Evolutionary conservation across 1,140 invertebrate genomes (phyloP).

Genomic region (Drosophila burlai): DNA sequence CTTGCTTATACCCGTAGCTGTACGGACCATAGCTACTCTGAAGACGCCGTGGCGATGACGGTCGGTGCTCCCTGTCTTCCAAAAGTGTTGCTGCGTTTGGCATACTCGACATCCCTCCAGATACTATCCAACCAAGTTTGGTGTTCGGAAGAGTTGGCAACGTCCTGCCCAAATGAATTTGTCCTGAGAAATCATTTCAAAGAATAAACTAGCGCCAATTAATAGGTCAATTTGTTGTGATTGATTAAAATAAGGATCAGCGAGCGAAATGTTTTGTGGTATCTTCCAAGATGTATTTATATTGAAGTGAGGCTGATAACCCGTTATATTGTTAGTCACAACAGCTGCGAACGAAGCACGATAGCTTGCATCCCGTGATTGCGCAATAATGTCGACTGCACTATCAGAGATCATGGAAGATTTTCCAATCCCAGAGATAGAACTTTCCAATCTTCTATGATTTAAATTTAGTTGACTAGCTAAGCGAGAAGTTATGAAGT

Average conservation of each 20-base stretch:
- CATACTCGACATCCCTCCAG: no score
- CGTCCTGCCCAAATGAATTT: neutral
- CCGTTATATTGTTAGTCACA: no score
- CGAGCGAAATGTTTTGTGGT: neutral
- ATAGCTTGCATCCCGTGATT: neutral
- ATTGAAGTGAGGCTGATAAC: no score
- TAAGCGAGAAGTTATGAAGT: neutral
- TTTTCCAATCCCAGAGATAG: neutral
- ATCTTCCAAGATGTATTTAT: neutral
- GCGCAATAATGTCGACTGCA: neutral
- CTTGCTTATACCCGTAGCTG: no score
- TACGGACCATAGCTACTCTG: no score
- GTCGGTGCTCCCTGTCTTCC: no score
- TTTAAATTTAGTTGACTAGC: neutral
- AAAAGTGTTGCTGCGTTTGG: no score
- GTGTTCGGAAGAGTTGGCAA: neutral
- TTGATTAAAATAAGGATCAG: neutral
- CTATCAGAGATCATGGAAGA: neutral
- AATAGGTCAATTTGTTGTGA: neutral
- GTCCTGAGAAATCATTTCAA: neutral
- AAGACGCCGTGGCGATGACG: no score
- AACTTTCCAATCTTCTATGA: neutral
- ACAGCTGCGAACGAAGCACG: no score
- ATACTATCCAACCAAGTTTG: neutral
- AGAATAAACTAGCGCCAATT: neutral